Evolutionary conservation across 2,113 vertebrate genomes (phyloP).

Genomic region (Suricata suricatta): DNA sequence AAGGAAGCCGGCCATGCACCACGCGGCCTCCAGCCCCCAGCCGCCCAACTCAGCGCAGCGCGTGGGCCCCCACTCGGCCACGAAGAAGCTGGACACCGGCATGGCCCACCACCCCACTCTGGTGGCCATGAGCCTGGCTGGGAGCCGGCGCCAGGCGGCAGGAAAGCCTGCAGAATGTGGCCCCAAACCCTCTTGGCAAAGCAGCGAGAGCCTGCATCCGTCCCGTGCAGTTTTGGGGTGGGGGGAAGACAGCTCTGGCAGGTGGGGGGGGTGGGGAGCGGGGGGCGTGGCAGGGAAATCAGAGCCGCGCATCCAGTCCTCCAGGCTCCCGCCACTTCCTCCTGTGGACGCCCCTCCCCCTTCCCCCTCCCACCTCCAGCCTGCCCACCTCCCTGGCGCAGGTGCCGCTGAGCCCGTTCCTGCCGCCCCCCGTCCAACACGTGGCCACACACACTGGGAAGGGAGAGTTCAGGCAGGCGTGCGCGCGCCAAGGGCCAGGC

Average conservation of each 20-base stretch:
- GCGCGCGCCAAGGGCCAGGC: fast-evolving
- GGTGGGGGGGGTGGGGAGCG: too few relatives aligned
- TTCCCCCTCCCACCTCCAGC: neutral
- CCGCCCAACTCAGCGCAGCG: neutral
- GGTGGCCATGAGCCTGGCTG: fast-evolving
- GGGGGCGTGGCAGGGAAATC: fast-evolving
- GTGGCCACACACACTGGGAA: neutral
- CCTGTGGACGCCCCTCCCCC: neutral
- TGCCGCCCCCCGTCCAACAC: neutral
- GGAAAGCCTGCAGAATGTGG: fast-evolving
- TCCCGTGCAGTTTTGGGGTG: fast-evolving
- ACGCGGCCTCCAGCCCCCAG: neutral
- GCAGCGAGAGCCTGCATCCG: fast-evolving
- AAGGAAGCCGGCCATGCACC: neutral
- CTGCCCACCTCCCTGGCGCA: neutral
- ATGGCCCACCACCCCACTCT: too few relatives aligned
- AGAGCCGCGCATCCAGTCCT: neutral
- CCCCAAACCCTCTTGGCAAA: neutral
- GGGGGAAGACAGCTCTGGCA: neutral
- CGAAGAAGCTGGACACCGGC: fast-evolving
- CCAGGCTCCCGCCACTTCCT: neutral
- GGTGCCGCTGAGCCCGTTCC: fast-evolving
- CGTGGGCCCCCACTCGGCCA: neutral
- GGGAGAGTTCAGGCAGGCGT: neutral
- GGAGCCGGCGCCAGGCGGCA: fast-evolving